These are phyloP conservation scores for Liparis tanakae DNA, from an alignment of 2,797 vertebrate species.

Conservation along the genomic window DNA sequence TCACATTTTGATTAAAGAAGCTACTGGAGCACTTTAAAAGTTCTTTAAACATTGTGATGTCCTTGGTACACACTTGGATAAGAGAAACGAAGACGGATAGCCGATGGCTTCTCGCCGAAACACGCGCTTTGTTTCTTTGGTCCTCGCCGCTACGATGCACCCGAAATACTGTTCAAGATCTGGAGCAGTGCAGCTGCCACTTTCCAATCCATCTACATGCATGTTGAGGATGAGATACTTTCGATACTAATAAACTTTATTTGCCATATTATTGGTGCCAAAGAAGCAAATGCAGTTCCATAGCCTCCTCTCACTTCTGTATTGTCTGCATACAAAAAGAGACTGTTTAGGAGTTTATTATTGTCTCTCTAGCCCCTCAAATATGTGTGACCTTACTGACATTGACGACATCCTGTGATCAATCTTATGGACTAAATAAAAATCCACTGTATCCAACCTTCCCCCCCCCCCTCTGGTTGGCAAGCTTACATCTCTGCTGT, in stretches of 20 bases:
- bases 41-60: not conserved
- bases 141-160: not conserved
- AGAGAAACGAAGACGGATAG: not conserved
- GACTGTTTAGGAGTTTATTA: not conserved
- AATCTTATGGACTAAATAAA: not conserved
- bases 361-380: not conserved
- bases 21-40: not conserved
- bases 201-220: not conserved
- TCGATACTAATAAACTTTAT: not conserved
- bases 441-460: not conserved
- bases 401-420: not conserved
- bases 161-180: not conserved
- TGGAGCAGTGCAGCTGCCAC: not conserved
- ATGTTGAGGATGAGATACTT: not conserved
- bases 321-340: not conserved
- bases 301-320: not conserved
- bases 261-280: not conserved
- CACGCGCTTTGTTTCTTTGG: not conserved
- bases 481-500: not conserved
- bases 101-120: no score
- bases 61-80: not conserved
- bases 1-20: not conserved
- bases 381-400: not conserved
- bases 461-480: not conserved
- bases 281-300: not conserved